Base-by-base conservation (phyloP, 1,140 invertebrate species). In the Acromyrmex charruanus region DNA sequence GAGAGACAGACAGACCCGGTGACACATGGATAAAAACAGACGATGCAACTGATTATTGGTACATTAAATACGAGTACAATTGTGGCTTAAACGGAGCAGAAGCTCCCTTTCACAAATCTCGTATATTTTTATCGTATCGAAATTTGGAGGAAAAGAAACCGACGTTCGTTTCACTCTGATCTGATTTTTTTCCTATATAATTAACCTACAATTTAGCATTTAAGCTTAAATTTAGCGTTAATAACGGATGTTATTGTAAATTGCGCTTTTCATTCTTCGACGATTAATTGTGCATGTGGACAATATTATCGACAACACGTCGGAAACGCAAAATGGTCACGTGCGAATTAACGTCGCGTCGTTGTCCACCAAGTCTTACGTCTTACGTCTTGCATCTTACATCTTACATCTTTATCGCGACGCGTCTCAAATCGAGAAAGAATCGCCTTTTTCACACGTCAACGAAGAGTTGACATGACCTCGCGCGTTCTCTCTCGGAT, bases 401-500 rank as follows among this genome's bases (percentile, higher is more conserved):
- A 5, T 14, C 49, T 16, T 35, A 35, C 49, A 14, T 81, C 49
- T 81, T 55, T 39, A 55, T 69, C 65, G 49, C 28, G 77, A 69
- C 25, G 59, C 21, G 14, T 31, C 77, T 68, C 61, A 5, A 63
- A 31, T 0, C 2, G 31, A 35, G 31, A 31, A 49, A 80, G 69
- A 12, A 39, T 87, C 77, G 69, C 77, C 71, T 65, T 87, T 89
- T 89, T 89, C 87, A 89, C 84, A 82, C 88, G 84, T 89, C 85
- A 25, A 25, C 25, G 49, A 89, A 85, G 87, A 85, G 66, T 25
- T 71, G 88, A 85, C 72, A 82, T 84, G 85, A 89, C 85, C 88
- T 71, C 88, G 77, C 75, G 21, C 55, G 35, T 51, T 66, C 77
- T 66, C 77, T 66, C 77, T 44, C 75, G 39, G 21, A 25, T 44